Evolutionary conservation across 2,888 invertebrate genomes (phyloP), one percentile per base, ranked within the genome.

Genomic region (Ormyrus nitidulus): DNA sequence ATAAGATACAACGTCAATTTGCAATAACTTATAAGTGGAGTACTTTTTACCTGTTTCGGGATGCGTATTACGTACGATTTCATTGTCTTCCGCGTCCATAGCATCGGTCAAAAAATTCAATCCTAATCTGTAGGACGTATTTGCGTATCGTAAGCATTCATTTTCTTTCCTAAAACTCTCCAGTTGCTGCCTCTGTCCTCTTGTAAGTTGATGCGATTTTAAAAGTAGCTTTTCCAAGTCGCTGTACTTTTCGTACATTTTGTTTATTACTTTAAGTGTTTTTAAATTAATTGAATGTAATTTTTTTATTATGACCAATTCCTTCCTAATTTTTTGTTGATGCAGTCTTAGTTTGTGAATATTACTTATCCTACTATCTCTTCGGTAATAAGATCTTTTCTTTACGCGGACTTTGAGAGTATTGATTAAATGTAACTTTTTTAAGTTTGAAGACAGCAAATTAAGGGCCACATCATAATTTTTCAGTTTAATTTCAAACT

Each of bases 221-320:
- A 74, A 11, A 51, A 77, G 46, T 34, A 74, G 53, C n/a, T 54
- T 48, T 61, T 77, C 58, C 34, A 82, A 80, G 5, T 74, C 56
- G 19, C 5, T 13, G 19, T 80, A 80, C 75, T 82, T 77, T 58
- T 77, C 11, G 58, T 48, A 54, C 13, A 80, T 64, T 46, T 9
- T 7, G 48, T 80, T 61, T 49, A 74, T 44, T 64, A 75, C 58
- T 56, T 65, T n/a, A 10, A 74, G 2, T 8, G 68, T 75, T 75
- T 48, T 64, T 13, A 77, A 54, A 10, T 75, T 77, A 7, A 75
- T 77, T 10, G 62, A 64, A 0, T 80, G 13, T 6, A 80, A 11
- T 34, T 78, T 80, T 54, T 77, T 58, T 65, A 72, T 58, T 34
- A 80, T 10, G 11, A 53, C 19, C 11, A 80, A 65, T 34, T 72